Conservation (phyloP, 2,888 invertebrate genomes). For the Rhopalosiphum nymphaeae region DNA sequence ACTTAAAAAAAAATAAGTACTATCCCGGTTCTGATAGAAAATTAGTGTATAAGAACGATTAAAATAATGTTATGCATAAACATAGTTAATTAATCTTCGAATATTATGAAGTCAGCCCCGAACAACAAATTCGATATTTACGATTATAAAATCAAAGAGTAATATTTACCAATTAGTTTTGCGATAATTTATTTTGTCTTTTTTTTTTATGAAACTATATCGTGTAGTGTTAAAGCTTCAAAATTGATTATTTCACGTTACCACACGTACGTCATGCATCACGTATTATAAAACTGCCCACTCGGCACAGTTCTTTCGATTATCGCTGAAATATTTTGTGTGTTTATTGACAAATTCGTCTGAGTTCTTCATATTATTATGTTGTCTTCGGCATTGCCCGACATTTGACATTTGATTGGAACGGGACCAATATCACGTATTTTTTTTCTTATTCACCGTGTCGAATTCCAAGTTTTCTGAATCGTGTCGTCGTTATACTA, state of each 20-base stretch:
- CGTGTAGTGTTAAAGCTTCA: background rate
- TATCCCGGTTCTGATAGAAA: background rate
- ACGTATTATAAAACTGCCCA: background rate
- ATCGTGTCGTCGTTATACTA: background rate
- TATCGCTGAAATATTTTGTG: background rate
- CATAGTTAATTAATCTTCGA: background rate
- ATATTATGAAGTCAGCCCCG: background rate
- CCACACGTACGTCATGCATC: background rate
- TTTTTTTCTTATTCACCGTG: background rate
- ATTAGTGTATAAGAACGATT: background rate
- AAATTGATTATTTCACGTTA: background rate
- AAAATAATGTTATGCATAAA: background rate
- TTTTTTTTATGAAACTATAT: background rate
- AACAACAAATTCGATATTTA: background rate
- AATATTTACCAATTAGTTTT: background rate
- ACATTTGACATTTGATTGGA: conserved; percentile 3
- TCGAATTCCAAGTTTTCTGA: background rate
- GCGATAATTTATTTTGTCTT: background rate
- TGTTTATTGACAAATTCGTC: background rate
- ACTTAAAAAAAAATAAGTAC: conserved; percentile 3
- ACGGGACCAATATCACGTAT: background rate
- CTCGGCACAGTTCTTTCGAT: background rate
- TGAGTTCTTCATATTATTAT: background rate
- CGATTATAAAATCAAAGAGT: background rate
- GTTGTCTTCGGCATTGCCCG: background rate